phyloP scores from a whole-genome alignment of 2,797 vertebrate species.

The Ctenopoma kingsleyae region DNA sequence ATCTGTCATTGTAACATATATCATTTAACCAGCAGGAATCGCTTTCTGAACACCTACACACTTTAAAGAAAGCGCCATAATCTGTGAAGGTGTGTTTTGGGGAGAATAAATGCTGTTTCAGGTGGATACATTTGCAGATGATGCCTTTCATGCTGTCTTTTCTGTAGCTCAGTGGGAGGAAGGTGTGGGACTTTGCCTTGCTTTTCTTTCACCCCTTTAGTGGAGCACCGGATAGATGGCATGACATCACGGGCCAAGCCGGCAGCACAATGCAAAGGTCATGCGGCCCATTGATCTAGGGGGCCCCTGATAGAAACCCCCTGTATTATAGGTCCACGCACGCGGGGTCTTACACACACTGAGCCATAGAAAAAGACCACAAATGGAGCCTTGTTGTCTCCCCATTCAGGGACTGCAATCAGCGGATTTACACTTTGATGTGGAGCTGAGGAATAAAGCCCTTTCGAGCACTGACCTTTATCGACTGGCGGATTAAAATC shows the following conservation, averaged over 20 bases:
- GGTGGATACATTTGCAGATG: constrained; percentile 83
- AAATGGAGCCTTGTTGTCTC: constrained; percentile 86
- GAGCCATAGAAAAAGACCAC: constrained; percentile 84
- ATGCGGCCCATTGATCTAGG: constrained; percentile 86
- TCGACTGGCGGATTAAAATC: constrained; percentile 85
- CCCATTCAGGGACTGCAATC: constrained; percentile 86
- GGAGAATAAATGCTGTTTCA: constrained; percentile 69
- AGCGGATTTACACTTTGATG: constrained; percentile 87
- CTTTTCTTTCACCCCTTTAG: constrained; percentile 83
- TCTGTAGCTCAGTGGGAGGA: constrained; percentile 82
- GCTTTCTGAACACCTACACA: constrained; percentile 42
- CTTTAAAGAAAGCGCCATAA: constrained; percentile 50
- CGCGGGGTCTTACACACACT: constrained; percentile 82
- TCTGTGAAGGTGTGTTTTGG: constrained; percentile 77
- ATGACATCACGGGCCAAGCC: constrained; percentile 85
- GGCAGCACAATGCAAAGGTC: constrained; percentile 85
- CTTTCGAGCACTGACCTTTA: constrained; percentile 87
- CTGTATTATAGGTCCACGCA: constrained; percentile 80
- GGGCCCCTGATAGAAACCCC: constrained; percentile 83
- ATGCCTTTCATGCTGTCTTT: constrained; percentile 82
- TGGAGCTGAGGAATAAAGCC: constrained; percentile 86
- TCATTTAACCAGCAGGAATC: constrained; percentile 57
- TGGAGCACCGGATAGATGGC: constrained; percentile 83
- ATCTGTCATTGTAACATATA: constrained; percentile 15
- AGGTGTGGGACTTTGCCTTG: constrained; percentile 81